Base-by-base conservation (phyloP, 37 sponge, comb jelly and placozoan species). In the Haliclona indistincta region DNA sequence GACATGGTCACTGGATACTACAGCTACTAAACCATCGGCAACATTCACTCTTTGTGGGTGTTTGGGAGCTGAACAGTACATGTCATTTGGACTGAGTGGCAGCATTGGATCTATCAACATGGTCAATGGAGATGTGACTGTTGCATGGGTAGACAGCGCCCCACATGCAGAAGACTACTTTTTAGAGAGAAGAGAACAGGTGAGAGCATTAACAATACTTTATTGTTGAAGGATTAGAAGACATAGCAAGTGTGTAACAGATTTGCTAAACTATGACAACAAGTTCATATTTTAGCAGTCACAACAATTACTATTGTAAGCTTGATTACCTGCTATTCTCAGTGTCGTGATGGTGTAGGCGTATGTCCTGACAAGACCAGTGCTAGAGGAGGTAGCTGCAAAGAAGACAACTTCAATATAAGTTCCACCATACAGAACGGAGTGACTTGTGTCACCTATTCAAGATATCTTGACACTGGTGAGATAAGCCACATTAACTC, bases 11-110 rank as follows among this genome's bases (percentile, higher is more conserved):
- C n/a, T n/a, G n/a, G n/a, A n/a, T n/a, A n/a, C n/a, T n/a, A n/a
- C n/a, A n/a, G n/a, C n/a, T n/a, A n/a, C n/a, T n/a, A 60, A 60
- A 11, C 30, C 62, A 29, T 17, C 62, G 33, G 62, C 33, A 32
- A 60, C 25, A 11, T 60, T 11, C 33, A 60, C 62, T 13, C 62
- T 60, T 3, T 60, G 62, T 60, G 62, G 62, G 30, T 60, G 62
- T 60, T 29, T 60, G 30, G 62, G 10, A 29, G 35, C 43, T 25
- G 70, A 47, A 49, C 70, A 70, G 42, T 88, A 81, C 66, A 76
- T 88, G 72, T 84, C 77, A 5, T 88, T 88, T 88, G 88, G 88
- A 30, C 53, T 88, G 56, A 88, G 88, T 66, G 88, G 84, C 5
- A 65, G 58, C 23, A 20, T n/a, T 26, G 17, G 73, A 0, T 1